Conservation (phyloP, 1,140 invertebrate genomes). For the Zaprionus nigranus region DNA sequence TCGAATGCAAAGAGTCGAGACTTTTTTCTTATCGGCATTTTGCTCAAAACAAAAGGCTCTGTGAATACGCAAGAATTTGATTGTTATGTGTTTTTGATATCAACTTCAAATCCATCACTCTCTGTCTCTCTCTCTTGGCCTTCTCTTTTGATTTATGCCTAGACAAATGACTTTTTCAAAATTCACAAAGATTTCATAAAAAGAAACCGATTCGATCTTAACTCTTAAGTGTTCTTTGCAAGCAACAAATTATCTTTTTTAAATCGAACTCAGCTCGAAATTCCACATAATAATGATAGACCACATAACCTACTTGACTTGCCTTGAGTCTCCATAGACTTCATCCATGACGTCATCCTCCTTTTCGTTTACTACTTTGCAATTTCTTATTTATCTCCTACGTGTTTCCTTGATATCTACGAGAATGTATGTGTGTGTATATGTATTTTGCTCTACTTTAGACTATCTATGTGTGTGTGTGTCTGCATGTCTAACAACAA, state of each 20-base stretch:
- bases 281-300: neutral
- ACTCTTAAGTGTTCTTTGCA: neutral
- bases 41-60: slow-evolving; percentile 37
- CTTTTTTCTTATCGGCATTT: slow-evolving; percentile 43
- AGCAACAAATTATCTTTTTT: neutral
- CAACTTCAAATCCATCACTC: neutral
- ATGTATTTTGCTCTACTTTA: slow-evolving; percentile 13
- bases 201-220: slow-evolving; percentile 1
- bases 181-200: slow-evolving; percentile 13
- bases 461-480: slow-evolving; percentile 27
- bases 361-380: slow-evolving; percentile 12
- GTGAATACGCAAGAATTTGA: slow-evolving; percentile 43
- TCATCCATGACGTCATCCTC: neutral
- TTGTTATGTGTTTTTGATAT: slow-evolving; percentile 63
- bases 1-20: slow-evolving; percentile 47
- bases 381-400: slow-evolving; percentile 32
- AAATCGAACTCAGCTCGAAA: neutral
- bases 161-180: slow-evolving; percentile 13
- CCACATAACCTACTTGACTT: neutral
- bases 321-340: neutral
- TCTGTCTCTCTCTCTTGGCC: slow-evolving; percentile 3
- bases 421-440: slow-evolving; percentile 48
- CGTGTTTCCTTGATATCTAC: slow-evolving; percentile 12
- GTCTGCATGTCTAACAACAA: slow-evolving; percentile 37
- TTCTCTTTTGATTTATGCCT: slow-evolving; percentile 29